A percentile compares a stretch with the other conserved stretches of the same genome.
Conservation (phyloP, 2,888 invertebrate genomes). For the Agrypnus murinus region DNA sequence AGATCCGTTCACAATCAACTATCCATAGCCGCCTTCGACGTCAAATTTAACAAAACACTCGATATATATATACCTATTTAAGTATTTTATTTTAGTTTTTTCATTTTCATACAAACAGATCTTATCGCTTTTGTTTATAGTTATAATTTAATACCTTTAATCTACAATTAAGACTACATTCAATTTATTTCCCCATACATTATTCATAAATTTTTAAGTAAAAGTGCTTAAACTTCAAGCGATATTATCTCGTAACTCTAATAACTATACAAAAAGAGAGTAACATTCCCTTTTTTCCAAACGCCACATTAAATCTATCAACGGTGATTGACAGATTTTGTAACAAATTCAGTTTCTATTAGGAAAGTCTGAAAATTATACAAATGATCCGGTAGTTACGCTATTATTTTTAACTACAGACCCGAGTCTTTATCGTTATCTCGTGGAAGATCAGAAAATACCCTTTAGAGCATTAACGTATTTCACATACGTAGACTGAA, state of each 20-base stretch:
- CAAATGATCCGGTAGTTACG: not conserved
- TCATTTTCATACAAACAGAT: no score
- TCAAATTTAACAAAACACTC: no score
- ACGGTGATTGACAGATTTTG: conserved; percentile 12
- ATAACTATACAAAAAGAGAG: not conserved
- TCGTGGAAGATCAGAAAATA: conserved; percentile 19
- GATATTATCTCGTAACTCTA: conserved; percentile 1
- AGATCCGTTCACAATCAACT: no score
- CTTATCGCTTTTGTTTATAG: no score
- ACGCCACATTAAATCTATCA: no score
- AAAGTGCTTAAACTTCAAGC: not conserved
- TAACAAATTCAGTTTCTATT: conserved; percentile 11
- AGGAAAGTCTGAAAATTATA: conserved; percentile 17
- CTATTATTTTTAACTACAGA: conserved; percentile 14
- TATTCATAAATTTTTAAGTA: conserved; percentile 5
- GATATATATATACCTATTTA: no score
- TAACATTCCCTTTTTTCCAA: no score
- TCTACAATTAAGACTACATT: no score
- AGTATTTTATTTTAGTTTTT: no score
- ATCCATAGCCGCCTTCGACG: no score
- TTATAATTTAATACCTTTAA: no score
- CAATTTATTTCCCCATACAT: not conserved
- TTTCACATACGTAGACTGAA: conserved; percentile 12
- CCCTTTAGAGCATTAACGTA: conserved; percentile 18
- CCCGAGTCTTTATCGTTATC: conserved; percentile 22